These are phyloP conservation scores for Oreochromis aureus DNA, from an alignment of 2,113 vertebrate species.

Conservation along the genomic window DNA sequence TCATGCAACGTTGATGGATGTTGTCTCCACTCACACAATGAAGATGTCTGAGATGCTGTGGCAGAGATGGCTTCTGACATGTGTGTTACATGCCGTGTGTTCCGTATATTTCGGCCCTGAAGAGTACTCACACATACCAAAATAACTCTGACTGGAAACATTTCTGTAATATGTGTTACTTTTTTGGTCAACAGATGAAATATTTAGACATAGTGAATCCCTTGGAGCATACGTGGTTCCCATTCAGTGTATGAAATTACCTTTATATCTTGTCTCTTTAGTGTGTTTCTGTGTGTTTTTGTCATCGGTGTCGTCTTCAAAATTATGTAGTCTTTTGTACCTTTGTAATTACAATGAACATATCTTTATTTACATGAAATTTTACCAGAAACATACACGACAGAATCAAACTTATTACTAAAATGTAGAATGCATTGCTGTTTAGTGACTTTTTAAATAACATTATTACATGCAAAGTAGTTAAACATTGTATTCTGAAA, in stretches of 20 bases:
- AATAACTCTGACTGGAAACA: slow-evolving; percentile 18
- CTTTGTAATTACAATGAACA: not conserved
- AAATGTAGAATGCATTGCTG: not conserved
- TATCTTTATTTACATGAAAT: not conserved
- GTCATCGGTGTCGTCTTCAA: not conserved
- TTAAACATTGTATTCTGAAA: not conserved
- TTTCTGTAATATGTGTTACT: not conserved
- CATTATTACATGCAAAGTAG: rapidly evolving
- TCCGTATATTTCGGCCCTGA: slow-evolving; percentile 15
- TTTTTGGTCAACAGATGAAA: not conserved
- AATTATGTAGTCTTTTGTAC: not conserved
- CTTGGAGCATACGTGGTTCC: not conserved
- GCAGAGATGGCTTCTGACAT: slow-evolving; percentile 60
- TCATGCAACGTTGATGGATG: slow-evolving; percentile 69
- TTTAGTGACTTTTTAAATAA: not conserved
- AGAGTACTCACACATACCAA: slow-evolving; percentile 27
- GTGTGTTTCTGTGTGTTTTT: not conserved
- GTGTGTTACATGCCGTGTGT: slow-evolving; percentile 46
- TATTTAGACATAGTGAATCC: not conserved
- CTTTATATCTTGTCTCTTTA: not conserved
- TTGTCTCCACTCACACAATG: slow-evolving; percentile 70
- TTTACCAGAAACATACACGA: not conserved
- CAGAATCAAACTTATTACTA: not conserved
- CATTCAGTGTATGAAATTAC: not conserved
- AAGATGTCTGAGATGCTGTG: slow-evolving; percentile 59